A percentile compares a stretch with the other conserved stretches of the same genome.
Evolutionary conservation across 92 coral and sea anemone genomes (phyloP).

Genomic region (Siderastrea radians): DNA sequence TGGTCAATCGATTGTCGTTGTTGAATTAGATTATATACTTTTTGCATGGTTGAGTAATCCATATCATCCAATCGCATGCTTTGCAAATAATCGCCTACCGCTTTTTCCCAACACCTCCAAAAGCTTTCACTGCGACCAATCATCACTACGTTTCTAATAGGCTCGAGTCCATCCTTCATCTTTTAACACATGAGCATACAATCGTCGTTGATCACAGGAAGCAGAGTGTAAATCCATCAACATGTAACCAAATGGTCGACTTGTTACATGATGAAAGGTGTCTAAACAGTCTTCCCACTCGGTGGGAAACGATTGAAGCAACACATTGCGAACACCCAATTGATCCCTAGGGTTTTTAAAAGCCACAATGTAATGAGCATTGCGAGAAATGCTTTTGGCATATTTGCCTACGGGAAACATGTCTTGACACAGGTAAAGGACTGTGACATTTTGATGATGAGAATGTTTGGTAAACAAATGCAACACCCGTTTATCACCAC

Average conservation of each 20-base stretch:
- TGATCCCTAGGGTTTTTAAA: constrained; percentile 63
- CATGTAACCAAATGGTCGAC: constrained; percentile 35
- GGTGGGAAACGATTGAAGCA: constrained; percentile 51
- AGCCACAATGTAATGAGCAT: constrained; percentile 42
- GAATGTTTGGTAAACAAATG: constrained; percentile 66
- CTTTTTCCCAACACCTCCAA: no score
- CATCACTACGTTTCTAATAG: no score
- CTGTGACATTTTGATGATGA: constrained; percentile 50
- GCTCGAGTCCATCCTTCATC: no score
- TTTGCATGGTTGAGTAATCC: no score
- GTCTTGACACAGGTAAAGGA: constrained; percentile 46
- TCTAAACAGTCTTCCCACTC: constrained; percentile 35
- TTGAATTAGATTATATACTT: no score
- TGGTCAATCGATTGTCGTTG: no score
- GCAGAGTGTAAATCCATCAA: no score
- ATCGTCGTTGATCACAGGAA: no score
- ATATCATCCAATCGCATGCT: no score
- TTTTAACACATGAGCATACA: no score
- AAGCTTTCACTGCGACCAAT: no score
- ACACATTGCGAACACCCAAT: constrained; percentile 24
- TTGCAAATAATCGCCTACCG: no score
- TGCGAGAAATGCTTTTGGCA: constrained; percentile 40
- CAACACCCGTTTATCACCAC: constrained; percentile 47
- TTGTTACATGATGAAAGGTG: constrained; percentile 31
- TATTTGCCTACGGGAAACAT: constrained; percentile 41